These are phyloP conservation scores for Drosophila ambigua DNA, from an alignment of 1,140 invertebrate species.

Conservation along the genomic window DNA sequence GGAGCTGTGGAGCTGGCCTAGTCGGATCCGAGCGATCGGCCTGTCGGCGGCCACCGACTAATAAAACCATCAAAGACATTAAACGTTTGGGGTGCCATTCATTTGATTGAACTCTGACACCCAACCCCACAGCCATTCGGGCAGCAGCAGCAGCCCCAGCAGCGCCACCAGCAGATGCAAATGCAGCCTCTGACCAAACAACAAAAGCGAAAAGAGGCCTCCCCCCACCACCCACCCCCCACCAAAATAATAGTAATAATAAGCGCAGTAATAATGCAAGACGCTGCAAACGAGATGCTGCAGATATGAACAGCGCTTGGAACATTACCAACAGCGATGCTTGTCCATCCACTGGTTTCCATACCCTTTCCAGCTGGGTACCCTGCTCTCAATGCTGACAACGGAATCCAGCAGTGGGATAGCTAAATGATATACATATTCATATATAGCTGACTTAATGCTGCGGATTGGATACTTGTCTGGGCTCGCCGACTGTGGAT, in stretches of 20 bases:
- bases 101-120: constrained; percentile 77
- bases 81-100: constrained; percentile 81
- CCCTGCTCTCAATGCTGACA: no score
- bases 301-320: constrained; percentile 61
- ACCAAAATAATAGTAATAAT: constrained; percentile 71
- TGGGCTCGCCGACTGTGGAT: not conserved
- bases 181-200: constrained; percentile 38
- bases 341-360: constrained; percentile 22
- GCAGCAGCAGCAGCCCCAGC: not conserved
- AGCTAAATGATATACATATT: no score
- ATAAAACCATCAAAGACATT: constrained; percentile 81
- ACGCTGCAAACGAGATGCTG: constrained; percentile 64
- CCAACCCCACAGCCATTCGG: constrained; percentile 36
- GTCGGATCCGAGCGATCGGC: constrained; percentile 19
- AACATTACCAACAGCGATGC: constrained; percentile 50
- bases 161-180: constrained; percentile 24
- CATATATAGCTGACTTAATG: no score
- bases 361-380: constrained; percentile 10
- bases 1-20: constrained; percentile 34
- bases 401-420: no score
- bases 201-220: constrained; percentile 39
- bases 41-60: constrained; percentile 67
- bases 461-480: no score
- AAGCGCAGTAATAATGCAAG: constrained; percentile 63
- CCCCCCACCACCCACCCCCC: constrained; percentile 11